Percentiles rank a stretch among this genome's conserved stretches.
phyloP scores from a whole-genome alignment of 2,888 invertebrate genomes.

The Leptothorax acervorum region DNA sequence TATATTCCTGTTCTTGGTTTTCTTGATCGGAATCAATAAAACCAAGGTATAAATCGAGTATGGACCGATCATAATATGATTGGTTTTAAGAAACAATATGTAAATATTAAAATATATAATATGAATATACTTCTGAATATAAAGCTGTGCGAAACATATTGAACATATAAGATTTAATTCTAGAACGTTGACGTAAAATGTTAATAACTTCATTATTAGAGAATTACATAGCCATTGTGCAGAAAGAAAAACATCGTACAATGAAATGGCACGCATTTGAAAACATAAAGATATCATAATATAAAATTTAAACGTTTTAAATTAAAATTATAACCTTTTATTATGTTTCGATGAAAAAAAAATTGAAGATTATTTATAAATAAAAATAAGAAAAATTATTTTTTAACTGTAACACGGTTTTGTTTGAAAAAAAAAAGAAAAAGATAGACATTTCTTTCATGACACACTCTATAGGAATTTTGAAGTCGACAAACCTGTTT shows the following conservation, averaged over 20 bases:
- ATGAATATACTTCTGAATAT: conserved; percentile 8
- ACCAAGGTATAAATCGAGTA: neutral
- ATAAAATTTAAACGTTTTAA: conserved; percentile 10
- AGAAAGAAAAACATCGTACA: conserved; percentile 1
- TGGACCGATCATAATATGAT: neutral
- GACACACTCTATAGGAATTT: neutral
- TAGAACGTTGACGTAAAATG: conserved; percentile 10
- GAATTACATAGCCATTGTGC: conserved; percentile 18
- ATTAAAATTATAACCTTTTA: conserved; percentile 9
- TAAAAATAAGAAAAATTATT: neutral
- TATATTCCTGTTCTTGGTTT: neutral
- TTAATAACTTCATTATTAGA: conserved; percentile 10
- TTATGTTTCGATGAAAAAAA: conserved; percentile 12
- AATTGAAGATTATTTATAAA: neutral
- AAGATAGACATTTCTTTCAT: neutral
- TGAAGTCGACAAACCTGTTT: neutral
- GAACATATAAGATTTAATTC: conserved; percentile 14
- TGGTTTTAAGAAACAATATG: neutral
- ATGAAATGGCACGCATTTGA: conserved; percentile 20
- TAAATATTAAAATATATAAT: neutral
- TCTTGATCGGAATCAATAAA: neutral
- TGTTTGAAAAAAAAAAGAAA: neutral
- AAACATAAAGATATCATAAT: neutral
- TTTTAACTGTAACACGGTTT: neutral
- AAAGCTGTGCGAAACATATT: conserved; percentile 2